Base-by-base conservation (phyloP, 2,113 vertebrate genomes). In the Hydrochoerus hydrochaeris region DNA sequence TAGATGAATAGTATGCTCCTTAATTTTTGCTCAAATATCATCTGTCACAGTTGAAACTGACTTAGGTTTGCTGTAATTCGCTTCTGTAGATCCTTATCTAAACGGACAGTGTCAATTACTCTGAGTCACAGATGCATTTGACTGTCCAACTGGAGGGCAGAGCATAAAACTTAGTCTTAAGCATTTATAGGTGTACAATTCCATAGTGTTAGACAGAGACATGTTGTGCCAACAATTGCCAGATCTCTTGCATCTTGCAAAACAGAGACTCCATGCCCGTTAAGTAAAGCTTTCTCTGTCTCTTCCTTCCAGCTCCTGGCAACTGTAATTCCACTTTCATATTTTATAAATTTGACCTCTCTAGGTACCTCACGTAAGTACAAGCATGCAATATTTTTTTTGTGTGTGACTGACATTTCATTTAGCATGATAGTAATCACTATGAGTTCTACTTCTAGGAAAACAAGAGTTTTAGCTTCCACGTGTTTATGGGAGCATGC, bases 31-130 rank as follows among this genome's bases (percentile, higher is more conserved):
- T 90, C 81, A 93, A 26, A 63, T 78, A 49, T 24, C 11, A 35
- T 46, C 17, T 49, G 5, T 85, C 67, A 41, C 63, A 90, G 46
- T 49, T 12, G 73, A 94, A 82, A 94, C 77, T 98, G 97, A 97
- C 92, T 96, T 96, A 16, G 69, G 32, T 57, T 97, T 98, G 69
- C 44, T 95, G 77, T 95, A 93, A 96, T 96, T 97, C 96, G 97
- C 83, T 96, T 95, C 94, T 97, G 57, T 12, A 83, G 65, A 65
- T 58, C 10, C 32, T 83, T 93, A 54, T 85, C 52, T 94, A 85
- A 94, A 77, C 32, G 60, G 24, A 62, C 20, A 80, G 2, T 49
- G 63, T 82, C 38, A 67, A 11, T 71, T 94, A 57, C 11, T 65
- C 62, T 78, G 75, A 95, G 41, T 92, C 69, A 94, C 7, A 88